Base-by-base conservation (phyloP, 2,113 vertebrate species). In the Oncorhynchus gorbuscha region DNA sequence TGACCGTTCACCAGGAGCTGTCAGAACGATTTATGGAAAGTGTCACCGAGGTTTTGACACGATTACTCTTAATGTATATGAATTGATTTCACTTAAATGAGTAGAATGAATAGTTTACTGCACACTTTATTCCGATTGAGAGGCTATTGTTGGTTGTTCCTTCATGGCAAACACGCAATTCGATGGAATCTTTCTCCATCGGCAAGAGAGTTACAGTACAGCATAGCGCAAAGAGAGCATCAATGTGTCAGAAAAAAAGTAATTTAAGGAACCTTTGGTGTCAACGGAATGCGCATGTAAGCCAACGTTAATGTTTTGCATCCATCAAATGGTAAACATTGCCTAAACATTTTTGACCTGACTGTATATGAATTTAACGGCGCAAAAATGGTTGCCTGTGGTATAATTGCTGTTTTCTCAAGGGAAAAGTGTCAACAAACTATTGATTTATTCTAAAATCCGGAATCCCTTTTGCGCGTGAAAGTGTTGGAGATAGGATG, bases 351-450 rank as follows among this genome's bases (percentile, higher is more conserved):
- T 18, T 14, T 45, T 45, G 39, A 45, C 39, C 39, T 5, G 16
- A 55, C 51, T 5, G 51, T 18, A 18, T 55, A 45, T 3, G 39
- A 45, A 11, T 55, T 18, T 55, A 1, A 55, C 13, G 14, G 16
- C 12, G 4, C 4, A 18, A 55, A 55, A 55, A 55, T 55, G 16
- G 20, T 62, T 62, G n/a, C 59, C 84, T 66, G 85, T 81, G 84
- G 84, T 72, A 83, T 90, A 88, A 88, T 91, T 89, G 90, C 87
- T 83, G 84, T 80, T 81, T 87, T 87, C 86, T 86, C 82, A 3
- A 79, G 79, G 86, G 87, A 83, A 85, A 88, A 71, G 69, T 84
- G 83, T 76, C 82, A 83, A 88, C 89, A 88, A 92, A 92, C 89
- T 89, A 89, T 85, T 83, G 81, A 90, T 90, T 89, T 89, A 82